phyloP scores from a whole-genome alignment of 2,888 invertebrate genomes.

The Cataglyphis cursor region DNA sequence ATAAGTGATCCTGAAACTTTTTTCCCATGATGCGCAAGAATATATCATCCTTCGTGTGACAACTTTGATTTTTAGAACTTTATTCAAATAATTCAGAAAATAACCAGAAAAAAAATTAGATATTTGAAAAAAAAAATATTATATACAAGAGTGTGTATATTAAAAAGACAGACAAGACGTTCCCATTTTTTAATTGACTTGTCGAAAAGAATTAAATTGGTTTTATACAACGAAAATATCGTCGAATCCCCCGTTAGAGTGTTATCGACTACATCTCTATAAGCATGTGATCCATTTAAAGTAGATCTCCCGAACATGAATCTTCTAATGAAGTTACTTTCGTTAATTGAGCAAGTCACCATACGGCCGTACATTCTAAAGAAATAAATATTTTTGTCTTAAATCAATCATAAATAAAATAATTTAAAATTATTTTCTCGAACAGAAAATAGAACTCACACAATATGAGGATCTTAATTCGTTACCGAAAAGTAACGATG shows the following conservation, averaged over 20 bases:
- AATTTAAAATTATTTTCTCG: not conserved
- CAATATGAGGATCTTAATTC: not conserved
- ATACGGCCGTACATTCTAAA: not conserved
- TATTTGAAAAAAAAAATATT: not conserved
- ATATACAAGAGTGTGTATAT: too few species aligned
- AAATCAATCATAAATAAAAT: not conserved
- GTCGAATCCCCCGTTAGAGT: conserved; percentile 19
- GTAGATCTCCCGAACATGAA: conserved; percentile 13
- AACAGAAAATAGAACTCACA: not conserved
- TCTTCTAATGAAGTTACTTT: conserved; percentile 1
- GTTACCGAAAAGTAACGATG: not conserved
- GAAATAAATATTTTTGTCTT: not conserved
- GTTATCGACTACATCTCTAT: conserved; percentile 14
- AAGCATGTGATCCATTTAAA: not conserved
- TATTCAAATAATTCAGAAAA: not conserved
- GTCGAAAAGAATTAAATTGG: conserved; percentile 12
- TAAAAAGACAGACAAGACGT: not conserved
- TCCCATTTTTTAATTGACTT: not conserved
- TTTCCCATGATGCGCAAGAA: not conserved
- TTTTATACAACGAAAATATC: conserved; percentile 7
- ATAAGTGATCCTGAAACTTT: not conserved
- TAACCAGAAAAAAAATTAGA: not conserved
- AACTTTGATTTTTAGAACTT: not conserved
- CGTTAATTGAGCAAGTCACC: not conserved
- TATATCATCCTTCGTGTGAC: not conserved